Evolutionary conservation across 2,888 invertebrate species (phyloP), one percentile per base, ranked within the genome.

Genomic region (Phytoseiulus persimilis): DNA sequence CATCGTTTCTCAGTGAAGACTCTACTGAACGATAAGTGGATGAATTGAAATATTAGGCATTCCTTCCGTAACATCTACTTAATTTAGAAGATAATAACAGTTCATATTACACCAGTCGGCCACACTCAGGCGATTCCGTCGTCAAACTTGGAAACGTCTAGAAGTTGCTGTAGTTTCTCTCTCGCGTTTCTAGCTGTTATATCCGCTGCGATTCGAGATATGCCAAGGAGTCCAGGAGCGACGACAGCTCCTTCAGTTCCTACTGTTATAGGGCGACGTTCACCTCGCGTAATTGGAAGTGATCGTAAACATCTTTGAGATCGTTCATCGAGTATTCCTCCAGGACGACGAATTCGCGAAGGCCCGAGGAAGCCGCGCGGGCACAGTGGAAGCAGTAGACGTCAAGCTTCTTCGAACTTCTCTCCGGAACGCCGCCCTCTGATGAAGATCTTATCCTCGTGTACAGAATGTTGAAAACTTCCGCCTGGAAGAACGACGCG

Each of bases 371-470:
- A 92, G 96, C 95, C 92, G 97, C 96, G 89, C 96, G 95, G 83
- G 98, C 97, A 94, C 99, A 99, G 92, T 97, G 96, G 94, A 98
- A 95, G 93, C 99, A 99, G 94, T 98, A 98, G 90, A 99, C 98
- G 90, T 97, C 96, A 93, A 98, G 97, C 45, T 97, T 95, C 92
- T 96, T 96, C 93, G 98, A 97, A 94, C 98, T 97, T 93, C 97
- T 97, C 39, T 45, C 87, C 9, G 45, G 92, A 0, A 33, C 87
- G 87, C 45, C 39, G n/a, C 87, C 39, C 32, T 87, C 87, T 31
- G 45, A 33, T 87, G 39, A 33, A 33, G 87, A 45, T 39, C 87
- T 33, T 11, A 33, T 87, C 91, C 96, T 95, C 92, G 99, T 97
- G 93, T 99, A 97, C 92, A 99, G 94, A 92, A 99, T 95, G 94